Conservation (phyloP, 2,797 vertebrate species). For the Sorex maritimensis region DNA sequence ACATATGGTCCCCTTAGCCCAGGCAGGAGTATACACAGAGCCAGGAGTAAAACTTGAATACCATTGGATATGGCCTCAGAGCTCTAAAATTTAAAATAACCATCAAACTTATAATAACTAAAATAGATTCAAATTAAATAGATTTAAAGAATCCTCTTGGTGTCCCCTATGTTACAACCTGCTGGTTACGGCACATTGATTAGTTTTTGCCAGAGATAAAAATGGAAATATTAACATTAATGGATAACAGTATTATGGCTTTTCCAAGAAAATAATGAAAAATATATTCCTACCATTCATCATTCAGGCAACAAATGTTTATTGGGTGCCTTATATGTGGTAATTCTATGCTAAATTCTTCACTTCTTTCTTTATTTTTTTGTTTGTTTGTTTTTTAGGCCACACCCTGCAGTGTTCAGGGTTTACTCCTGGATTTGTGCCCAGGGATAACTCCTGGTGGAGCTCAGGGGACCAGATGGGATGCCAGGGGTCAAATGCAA, state of each 20-base stretch:
- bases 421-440: too few relatives aligned
- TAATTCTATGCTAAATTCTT: neutral
- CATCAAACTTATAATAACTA: neutral
- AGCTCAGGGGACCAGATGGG: too few relatives aligned
- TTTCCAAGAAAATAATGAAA: slow-evolving; percentile 49
- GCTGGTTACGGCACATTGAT: neutral
- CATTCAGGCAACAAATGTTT: neutral
- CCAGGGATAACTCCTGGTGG: too few relatives aligned
- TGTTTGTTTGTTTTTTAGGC: too few relatives aligned
- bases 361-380: too few relatives aligned
- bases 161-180: neutral
- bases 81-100: too few relatives aligned
- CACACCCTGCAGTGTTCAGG: too few relatives aligned
- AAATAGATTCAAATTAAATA: slow-evolving; percentile 46
- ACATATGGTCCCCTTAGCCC: too few relatives aligned
- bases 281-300: neutral
- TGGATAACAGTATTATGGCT: neutral
- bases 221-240: slow-evolving; percentile 4
- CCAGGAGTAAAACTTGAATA: too few relatives aligned
- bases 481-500: too few relatives aligned
- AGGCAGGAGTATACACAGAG: too few relatives aligned
- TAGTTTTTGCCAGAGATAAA: neutral
- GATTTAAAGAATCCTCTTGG: neutral
- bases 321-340: neutral
- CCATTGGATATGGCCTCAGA: neutral